A percentile compares a stretch with the other conserved stretches of the same genome.
Conservation (phyloP, 2,888 invertebrate species). For the Danaus chrysippus region DNA sequence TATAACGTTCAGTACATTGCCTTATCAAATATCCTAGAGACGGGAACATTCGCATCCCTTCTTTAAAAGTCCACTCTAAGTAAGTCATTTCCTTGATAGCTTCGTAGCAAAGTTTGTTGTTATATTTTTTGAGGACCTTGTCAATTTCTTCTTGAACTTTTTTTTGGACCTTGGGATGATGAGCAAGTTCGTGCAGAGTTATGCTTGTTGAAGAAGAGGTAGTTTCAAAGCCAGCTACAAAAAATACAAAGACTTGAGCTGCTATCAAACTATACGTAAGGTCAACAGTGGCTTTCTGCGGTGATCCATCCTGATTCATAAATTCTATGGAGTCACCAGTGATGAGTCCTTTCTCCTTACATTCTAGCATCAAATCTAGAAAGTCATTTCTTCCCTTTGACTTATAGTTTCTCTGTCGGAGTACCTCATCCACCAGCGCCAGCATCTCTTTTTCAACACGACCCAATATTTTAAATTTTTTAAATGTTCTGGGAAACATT, state of each 20-base stretch:
- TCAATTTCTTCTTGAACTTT: constrained; percentile 53
- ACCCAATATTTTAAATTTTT: constrained; percentile 40
- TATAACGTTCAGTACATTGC: constrained; percentile 44
- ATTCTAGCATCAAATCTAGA: constrained; percentile 38
- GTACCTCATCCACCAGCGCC: constrained; percentile 45
- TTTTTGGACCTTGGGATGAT: constrained; percentile 47
- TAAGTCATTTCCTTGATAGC: constrained; percentile 58
- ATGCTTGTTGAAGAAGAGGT: constrained; percentile 64
- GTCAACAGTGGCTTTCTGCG: constrained; percentile 26
- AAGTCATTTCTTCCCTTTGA: constrained; percentile 48
- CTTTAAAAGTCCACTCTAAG: constrained; percentile 52
- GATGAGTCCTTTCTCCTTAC: constrained; percentile 35
- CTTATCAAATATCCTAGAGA: constrained; percentile 53
- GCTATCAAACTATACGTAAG: constrained; percentile 33
- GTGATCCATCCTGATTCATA: constrained; percentile 28
- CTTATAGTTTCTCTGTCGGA: constrained; percentile 46
- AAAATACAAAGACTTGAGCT: constrained; percentile 51
- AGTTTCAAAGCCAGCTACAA: constrained; percentile 70
- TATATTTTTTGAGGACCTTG: constrained; percentile 42
- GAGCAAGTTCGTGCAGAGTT: constrained; percentile 57
- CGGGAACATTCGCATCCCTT: constrained; percentile 59
- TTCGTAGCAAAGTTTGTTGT: constrained; percentile 52
- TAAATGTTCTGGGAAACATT: constrained; percentile 46
- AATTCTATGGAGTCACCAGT: constrained; percentile 37
- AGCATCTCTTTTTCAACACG: constrained; percentile 49